A percentile compares a stretch with the other conserved stretches of the same genome.
Evolutionary conservation across 2,113 vertebrate genomes (phyloP).

Genomic region (Petrocephalus microphthalmus): DNA sequence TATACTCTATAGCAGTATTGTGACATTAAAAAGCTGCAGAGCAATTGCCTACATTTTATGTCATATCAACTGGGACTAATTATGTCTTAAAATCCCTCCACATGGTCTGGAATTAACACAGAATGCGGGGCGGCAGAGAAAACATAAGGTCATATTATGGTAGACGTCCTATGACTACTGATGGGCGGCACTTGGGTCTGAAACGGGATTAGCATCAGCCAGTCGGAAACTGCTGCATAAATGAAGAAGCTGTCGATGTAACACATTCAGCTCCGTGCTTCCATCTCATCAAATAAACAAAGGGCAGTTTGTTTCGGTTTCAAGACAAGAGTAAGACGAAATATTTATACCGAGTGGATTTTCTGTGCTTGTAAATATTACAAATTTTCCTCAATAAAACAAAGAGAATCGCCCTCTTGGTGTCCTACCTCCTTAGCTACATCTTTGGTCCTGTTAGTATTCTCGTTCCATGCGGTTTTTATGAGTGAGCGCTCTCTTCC

Average conservation of each 20-base stretch:
- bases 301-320: neutral
- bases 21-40: neutral
- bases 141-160: neutral
- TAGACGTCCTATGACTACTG: neutral
- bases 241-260: neutral
- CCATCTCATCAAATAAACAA: neutral
- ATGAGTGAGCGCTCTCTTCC: neutral
- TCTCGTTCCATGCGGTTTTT: neutral
- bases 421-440: neutral
- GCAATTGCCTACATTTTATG: neutral
- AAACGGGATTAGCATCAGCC: neutral
- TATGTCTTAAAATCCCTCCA: neutral
- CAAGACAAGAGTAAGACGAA: neutral
- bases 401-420: neutral
- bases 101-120: neutral
- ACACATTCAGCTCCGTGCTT: neutral
- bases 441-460: neutral
- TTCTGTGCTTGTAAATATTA: neutral
- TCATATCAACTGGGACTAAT: neutral
- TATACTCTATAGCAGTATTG: neutral
- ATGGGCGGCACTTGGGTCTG: neutral
- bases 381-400: neutral
- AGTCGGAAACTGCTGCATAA: neutral
- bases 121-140: neutral
- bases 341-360: neutral